phyloP scores from a whole-genome alignment of 2,797 vertebrate genomes.

The Botia kubotai region DNA sequence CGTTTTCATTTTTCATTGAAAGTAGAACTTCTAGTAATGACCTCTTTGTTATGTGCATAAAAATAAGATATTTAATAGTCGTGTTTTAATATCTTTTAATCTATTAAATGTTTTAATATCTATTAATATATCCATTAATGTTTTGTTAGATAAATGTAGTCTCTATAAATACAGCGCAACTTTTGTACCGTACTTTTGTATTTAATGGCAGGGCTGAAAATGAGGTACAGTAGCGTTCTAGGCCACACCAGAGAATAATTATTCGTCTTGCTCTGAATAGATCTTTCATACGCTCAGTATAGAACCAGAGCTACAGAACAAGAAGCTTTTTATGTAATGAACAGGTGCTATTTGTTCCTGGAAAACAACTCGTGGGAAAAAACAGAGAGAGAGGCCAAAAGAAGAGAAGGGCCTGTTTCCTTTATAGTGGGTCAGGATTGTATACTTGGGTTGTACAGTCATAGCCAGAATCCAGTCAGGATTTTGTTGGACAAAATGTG shows the following conservation, averaged over 20 bases:
- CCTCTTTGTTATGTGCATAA: neutral
- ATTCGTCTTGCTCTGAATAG: constrained; percentile 12
- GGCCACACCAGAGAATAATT: constrained; percentile 19
- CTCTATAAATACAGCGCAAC: neutral
- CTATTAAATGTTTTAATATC: neutral
- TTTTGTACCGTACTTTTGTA: neutral
- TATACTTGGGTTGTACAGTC: neutral
- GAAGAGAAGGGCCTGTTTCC: neutral
- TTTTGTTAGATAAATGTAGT: neutral
- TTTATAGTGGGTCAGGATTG: neutral
- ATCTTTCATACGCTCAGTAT: neutral
- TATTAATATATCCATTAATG: neutral
- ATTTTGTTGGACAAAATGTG: neutral
- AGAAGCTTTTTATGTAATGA: constrained; percentile 43
- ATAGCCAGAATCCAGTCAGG: neutral
- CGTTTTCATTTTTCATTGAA: neutral
- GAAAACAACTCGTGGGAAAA: neutral
- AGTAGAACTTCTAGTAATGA: neutral
- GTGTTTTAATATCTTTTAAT: too few species aligned
- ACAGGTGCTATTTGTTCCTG: neutral
- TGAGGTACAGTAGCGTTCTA: constrained; percentile 5
- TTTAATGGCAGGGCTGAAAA: constrained; percentile 23
- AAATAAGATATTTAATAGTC: neutral
- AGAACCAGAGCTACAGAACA: neutral
- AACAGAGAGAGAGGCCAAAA: neutral